Base-by-base conservation (phyloP, 2,113 vertebrate species). In the Eclectus roratus region DNA sequence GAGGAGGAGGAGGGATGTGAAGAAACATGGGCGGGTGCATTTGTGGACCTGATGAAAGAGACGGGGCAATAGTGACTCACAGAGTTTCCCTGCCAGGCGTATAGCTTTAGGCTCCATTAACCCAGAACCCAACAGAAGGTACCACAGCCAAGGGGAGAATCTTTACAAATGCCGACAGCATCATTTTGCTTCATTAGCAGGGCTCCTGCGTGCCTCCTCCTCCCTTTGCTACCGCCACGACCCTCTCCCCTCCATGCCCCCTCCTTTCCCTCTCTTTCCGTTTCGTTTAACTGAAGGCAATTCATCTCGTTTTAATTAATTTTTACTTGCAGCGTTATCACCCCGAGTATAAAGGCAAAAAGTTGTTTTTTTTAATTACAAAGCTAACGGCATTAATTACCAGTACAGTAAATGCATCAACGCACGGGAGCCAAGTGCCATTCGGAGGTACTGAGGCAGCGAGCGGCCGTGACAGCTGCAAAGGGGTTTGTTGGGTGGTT, bases 271-370 rank as follows among this genome's bases (percentile, higher is more conserved):
- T 97, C 96, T 89, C 85, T 97, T 97, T 98, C 97, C 37, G 24
- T 98, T 98, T 98, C 71, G 69, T 98, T 98, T 98, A 97, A 98
- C 98, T 97, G 95, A 98, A 98, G 98, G 98, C 98, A 98, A 97
- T 98, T 98, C 97, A 98, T 98, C 98, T 98, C 96, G 17, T 98
- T 98, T 98, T 98, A 98, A 98, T 98, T 98, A 98, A 98, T 98
- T 98, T 98, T 98, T 98, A 98, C 98, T 98, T 97, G 97, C 98
- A 97, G 98, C 96, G 91, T 98, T 98, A 98, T 98, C 98, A 97
- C 97, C 96, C 95, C 94, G 94, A 97, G 96, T 98, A 97, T 97
- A 98, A 98, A 98, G 97, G 97, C 97, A 98, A 97, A 98, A 98
- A 96, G 91, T 85, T 96, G 90, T 89, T 97, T 98, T 98, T 98